Percentiles rank a stretch among this genome's conserved stretches.
phyloP scores from a whole-genome alignment of 2,797 vertebrate species.

The Lophius americanus region DNA sequence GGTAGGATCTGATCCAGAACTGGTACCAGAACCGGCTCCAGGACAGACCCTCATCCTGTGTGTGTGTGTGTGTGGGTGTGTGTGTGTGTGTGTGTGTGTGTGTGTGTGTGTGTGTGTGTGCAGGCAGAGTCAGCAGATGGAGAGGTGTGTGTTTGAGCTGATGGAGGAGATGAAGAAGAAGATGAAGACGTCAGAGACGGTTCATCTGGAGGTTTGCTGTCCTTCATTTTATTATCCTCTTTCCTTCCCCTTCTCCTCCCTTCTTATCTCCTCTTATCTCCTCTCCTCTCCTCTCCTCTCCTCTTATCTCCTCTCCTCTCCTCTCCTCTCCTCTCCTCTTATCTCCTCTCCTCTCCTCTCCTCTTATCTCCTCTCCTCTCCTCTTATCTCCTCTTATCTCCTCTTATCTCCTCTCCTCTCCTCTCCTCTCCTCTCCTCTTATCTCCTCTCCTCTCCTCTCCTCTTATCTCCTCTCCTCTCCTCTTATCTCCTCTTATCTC shows the following conservation, averaged over 20 bases:
- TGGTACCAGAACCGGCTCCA: too few species aligned
- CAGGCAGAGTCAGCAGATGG: slow-evolving; percentile 87
- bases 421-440: slow-evolving; percentile 13
- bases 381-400: too few species aligned
- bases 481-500: background rate
- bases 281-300: too few species aligned
- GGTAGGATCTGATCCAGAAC: slow-evolving; percentile 53
- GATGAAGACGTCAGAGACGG: slow-evolving; percentile 70
- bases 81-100: slow-evolving; percentile 28
- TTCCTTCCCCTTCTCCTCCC: too few species aligned
- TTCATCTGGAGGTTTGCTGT: slow-evolving; percentile 74
- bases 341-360: slow-evolving; percentile 26
- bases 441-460: background rate
- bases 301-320: background rate
- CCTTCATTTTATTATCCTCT: background rate
- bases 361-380: background rate
- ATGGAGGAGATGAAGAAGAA: slow-evolving; percentile 78
- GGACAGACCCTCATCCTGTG: too few species aligned
- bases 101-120: slow-evolving; percentile 19
- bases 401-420: background rate
- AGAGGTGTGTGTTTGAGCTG: slow-evolving; percentile 79
- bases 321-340: too few species aligned
- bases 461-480: slow-evolving; percentile 1
- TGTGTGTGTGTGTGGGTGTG: slow-evolving; percentile 31
- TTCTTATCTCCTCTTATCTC: too few species aligned